A percentile compares a stretch with the other conserved stretches of the same genome.
Evolutionary conservation across 2,113 vertebrate genomes (phyloP).

Genomic region (Dendropsophus ebraccatus): DNA sequence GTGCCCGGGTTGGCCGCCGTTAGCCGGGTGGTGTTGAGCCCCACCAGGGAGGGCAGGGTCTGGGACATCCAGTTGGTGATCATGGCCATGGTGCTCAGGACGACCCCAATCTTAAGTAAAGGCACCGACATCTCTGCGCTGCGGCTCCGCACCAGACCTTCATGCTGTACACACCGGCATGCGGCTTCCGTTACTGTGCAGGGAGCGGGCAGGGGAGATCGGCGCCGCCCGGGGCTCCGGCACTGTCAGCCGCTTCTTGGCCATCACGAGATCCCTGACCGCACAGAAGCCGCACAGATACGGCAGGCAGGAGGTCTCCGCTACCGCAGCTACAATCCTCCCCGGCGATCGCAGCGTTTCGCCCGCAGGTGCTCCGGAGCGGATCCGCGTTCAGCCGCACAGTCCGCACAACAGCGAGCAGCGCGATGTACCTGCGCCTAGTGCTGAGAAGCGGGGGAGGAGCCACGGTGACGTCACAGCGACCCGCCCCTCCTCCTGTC

Average conservation of each 20-base stretch:
- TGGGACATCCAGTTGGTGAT: constrained; percentile 99
- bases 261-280: no score
- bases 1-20: constrained; percentile 87
- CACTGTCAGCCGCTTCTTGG: constrained; percentile 66
- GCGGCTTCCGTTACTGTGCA: constrained; percentile 72
- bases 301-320: no score
- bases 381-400: no score
- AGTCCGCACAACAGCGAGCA: no score
- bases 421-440: no score
- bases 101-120: constrained; percentile 95
- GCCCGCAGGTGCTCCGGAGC: no score
- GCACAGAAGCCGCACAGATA: no score
- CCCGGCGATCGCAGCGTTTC: no score
- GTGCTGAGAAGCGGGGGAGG: no score
- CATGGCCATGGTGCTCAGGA: constrained; percentile 99
- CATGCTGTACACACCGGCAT: constrained; percentile 80
- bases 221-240: constrained; percentile 70
- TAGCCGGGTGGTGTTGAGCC: constrained; percentile 92
- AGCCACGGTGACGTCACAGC: no score
- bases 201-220: constrained; percentile 69
- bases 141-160: constrained; percentile 71
- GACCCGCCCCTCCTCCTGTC: no score
- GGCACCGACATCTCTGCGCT: constrained; percentile 90
- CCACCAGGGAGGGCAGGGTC: constrained; percentile 94
- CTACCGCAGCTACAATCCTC: no score